Evolutionary conservation across 2,888 invertebrate species (phyloP), one percentile per base, ranked within the genome.

Genomic region (Ichneumoninae sp.): DNA sequence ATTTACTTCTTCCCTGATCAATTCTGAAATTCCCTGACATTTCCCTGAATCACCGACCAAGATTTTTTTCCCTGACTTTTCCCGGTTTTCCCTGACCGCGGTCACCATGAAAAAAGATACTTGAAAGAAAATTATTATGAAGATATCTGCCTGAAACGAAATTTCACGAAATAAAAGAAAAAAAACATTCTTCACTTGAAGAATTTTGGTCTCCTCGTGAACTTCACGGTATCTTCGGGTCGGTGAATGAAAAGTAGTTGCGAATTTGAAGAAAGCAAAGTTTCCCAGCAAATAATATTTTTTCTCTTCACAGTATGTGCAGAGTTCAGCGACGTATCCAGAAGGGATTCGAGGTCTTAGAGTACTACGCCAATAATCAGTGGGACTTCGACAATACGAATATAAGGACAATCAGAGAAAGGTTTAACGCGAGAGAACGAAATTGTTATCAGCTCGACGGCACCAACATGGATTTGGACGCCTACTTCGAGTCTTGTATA

Each of bases 281-380:
- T 47, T 26, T 22, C 30, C 30, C 40, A 22, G 54, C 30, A 8
- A 66, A 70, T 69, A 8, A 30, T 30, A 26, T 69, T 79, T 60
- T 3, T 7, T 22, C 26, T 76, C 57, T 83, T 0, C 92, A 98
- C 92, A 98, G 98, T 40, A 94, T 98, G 91, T 96, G 97, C 91
- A 96, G 96, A 71, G 96, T 98, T 1, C 98, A 98, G 88, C 96
- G 96, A 80, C 96, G 97, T 68, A 97, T 98, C 89, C 95, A 95
- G 87, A 97, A 98, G 94, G 97, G 98, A 0, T 97, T 98, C 91
- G 97, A 97, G 90, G 97, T 97, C 0, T 97, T 98, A 90, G 97
- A 98, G 91, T 98, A 98, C 92, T 98, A 98, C 94, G 98, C 98
- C 0, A 97, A 97, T 92, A 97, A 97, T 91, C 97, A 98, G 86